Percentiles rank a stretch among this genome's conserved stretches.
Conservation (phyloP, 2,113 vertebrate species). For the Channa argus region DNA sequence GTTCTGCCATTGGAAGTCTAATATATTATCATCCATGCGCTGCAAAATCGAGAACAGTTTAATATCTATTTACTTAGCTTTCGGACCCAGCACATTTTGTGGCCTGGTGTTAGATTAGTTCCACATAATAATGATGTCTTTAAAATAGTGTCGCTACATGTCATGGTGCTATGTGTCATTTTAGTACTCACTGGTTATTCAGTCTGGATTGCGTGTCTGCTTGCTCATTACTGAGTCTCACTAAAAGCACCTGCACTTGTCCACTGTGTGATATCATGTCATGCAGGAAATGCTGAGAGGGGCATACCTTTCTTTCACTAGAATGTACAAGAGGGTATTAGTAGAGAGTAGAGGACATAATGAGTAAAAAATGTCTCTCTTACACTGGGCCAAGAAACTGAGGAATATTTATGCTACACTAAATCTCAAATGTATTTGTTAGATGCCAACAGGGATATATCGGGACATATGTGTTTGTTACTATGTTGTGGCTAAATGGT, state of each 20-base stretch:
- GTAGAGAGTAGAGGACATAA: conserved; percentile 65
- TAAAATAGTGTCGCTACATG: conserved; percentile 38
- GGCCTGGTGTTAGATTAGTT: conserved; percentile 8
- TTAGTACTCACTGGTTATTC: conserved; percentile 65
- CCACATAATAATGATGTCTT: conserved; percentile 19
- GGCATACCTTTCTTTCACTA: conserved; percentile 63
- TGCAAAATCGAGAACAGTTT: conserved; percentile 5
- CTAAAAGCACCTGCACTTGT: conserved; percentile 68
- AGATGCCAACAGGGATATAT: conserved; percentile 34
- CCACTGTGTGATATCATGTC: conserved; percentile 57
- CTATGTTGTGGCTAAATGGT: conserved; percentile 24
- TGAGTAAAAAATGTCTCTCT: conserved; percentile 72
- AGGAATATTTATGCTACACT: conserved; percentile 71
- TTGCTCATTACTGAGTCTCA: conserved; percentile 70
- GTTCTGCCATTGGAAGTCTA: conserved; percentile 1
- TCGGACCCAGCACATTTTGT: not conserved
- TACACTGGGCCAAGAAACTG: conserved; percentile 58
- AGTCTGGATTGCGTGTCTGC: conserved; percentile 62
- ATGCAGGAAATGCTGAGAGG: conserved; percentile 73
- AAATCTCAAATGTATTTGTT: conserved; percentile 57
- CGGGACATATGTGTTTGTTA: conserved; percentile 61
- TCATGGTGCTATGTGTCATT: conserved; percentile 38
- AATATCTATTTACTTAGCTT: not conserved
- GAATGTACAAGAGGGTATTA: conserved; percentile 63
- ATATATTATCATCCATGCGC: not conserved